Evolutionary conservation across 2,888 invertebrate genomes (phyloP).

Genomic region (Rotaria socialis): DNA sequence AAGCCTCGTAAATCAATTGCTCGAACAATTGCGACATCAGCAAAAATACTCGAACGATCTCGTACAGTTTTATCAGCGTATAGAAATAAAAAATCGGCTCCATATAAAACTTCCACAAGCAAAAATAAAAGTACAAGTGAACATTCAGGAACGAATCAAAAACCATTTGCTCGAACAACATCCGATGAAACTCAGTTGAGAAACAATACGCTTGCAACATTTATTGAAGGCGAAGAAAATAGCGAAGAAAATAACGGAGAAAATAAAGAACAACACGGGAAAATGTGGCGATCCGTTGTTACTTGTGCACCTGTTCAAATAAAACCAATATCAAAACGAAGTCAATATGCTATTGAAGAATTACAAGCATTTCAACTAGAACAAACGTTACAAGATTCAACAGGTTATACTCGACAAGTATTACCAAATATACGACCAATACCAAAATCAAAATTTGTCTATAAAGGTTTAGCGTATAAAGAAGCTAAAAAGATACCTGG

Average conservation of each 20-base stretch:
- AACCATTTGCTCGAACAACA: background rate
- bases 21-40: background rate
- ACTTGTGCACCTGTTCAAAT: conserved; percentile 14
- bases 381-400: background rate
- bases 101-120: background rate
- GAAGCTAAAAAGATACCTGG: background rate
- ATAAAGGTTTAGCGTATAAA: conserved; percentile 36
- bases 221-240: background rate
- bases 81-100: background rate
- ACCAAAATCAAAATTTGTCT: conserved; percentile 17
- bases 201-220: background rate
- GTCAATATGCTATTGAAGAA: conserved; percentile 21
- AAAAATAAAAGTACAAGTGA: background rate
- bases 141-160: background rate
- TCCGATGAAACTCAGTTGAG: background rate
- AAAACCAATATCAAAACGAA: conserved; percentile 33
- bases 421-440: background rate
- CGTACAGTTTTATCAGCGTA: background rate
- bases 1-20: background rate
- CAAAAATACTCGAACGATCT: background rate
- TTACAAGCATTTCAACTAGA: background rate
- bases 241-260: background rate
- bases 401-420: background rate
- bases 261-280: background rate
- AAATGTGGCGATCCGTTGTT: conserved; percentile 12